Conservation (phyloP, 2,113 vertebrate genomes). For the Tragelaphus strepsiceros region DNA sequence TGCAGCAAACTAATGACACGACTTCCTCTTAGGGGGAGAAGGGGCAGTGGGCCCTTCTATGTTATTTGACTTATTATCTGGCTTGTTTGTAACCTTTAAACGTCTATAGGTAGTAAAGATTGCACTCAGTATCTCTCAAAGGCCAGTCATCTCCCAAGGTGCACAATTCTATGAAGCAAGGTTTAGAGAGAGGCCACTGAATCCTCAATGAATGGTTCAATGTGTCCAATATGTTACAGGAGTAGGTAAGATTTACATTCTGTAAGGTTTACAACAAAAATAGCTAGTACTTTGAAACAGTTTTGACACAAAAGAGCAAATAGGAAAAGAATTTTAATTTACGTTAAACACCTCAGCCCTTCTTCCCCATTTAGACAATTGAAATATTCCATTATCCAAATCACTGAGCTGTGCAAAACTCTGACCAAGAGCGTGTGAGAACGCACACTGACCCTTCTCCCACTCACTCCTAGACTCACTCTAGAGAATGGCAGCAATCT, state of each 20-base stretch:
- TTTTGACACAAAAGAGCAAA: not conserved
- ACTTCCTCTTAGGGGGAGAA: not conserved
- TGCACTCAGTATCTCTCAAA: not conserved
- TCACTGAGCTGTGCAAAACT: not conserved
- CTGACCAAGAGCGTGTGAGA: not conserved
- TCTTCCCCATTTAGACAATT: not conserved
- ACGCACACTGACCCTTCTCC: not conserved
- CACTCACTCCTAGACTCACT: not conserved
- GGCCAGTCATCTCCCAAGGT: not conserved
- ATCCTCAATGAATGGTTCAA: not conserved
- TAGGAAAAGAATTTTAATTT: not conserved
- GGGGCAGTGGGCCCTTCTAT: not conserved
- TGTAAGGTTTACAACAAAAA: conserved; percentile 28
- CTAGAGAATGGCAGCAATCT: not conserved
- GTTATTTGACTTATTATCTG: not conserved
- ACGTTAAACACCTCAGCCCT: not conserved
- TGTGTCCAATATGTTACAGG: not conserved
- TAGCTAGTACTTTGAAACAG: not conserved
- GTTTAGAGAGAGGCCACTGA: not conserved
- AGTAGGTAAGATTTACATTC: not conserved
- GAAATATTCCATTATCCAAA: conserved; percentile 6
- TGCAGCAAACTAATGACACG: not conserved
- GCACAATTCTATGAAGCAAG: not conserved
- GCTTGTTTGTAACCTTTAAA: not conserved
- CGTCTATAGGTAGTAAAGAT: not conserved